Percentiles rank a stretch among this genome's conserved stretches.
phyloP scores from a whole-genome alignment of 1,140 invertebrate species.

The Formica exsecta region DNA sequence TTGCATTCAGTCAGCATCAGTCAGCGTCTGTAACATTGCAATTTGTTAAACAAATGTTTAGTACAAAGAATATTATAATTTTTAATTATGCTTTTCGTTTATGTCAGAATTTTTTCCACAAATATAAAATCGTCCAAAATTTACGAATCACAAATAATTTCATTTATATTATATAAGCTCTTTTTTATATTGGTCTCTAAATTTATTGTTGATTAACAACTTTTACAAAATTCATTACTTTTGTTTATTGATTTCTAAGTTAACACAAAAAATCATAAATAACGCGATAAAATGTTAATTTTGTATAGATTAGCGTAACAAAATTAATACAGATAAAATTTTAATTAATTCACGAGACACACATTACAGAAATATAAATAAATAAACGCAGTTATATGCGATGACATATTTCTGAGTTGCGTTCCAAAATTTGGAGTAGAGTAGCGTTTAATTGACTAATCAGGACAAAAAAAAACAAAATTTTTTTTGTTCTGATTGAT shows the following conservation, averaged over 20 bases:
- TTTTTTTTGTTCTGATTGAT: no score
- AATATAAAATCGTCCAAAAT: background rate
- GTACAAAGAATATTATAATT: background rate
- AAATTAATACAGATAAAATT: background rate
- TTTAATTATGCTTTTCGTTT: background rate
- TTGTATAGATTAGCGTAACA: background rate
- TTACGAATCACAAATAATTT: background rate
- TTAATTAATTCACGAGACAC: no score
- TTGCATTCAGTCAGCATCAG: slow-evolving; percentile 67
- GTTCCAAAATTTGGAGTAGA: no score
- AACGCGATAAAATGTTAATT: background rate
- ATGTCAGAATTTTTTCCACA: background rate
- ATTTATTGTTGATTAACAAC: background rate
- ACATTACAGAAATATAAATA: background rate
- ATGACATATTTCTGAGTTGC: no score
- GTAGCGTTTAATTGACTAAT: no score
- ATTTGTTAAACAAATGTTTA: slow-evolving; percentile 1
- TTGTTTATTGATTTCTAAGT: background rate
- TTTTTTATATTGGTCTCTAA: background rate
- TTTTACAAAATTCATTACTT: background rate
- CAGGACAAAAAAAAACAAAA: no score
- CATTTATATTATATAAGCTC: background rate
- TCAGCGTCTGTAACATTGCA: slow-evolving; percentile 32
- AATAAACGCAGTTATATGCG: background rate
- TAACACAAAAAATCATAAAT: background rate